These are phyloP conservation scores for Camelus dromedarius DNA, from an alignment of 2,113 vertebrate genomes.

Conservation along the genomic window DNA sequence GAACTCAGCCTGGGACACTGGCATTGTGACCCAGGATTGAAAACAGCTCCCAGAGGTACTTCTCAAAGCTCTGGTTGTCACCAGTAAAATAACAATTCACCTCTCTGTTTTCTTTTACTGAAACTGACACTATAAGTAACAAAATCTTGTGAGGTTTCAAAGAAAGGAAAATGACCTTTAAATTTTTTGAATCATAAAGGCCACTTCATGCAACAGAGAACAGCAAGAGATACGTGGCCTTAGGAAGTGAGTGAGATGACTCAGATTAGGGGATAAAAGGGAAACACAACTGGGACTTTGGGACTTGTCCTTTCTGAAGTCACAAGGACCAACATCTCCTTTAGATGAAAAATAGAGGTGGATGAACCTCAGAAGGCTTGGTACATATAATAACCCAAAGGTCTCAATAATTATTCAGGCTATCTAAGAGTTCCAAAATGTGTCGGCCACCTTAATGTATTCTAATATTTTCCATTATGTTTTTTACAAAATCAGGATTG, in stretches of 20 bases:
- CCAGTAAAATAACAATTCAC: slow-evolving; percentile 75
- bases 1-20: slow-evolving; percentile 64
- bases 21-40: slow-evolving; percentile 61
- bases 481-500: slow-evolving; percentile 24
- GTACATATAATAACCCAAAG: slow-evolving; percentile 62
- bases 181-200: slow-evolving; percentile 83
- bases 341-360: slow-evolving; percentile 54
- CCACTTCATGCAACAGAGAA: slow-evolving; percentile 72
- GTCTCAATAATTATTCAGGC: slow-evolving; percentile 66
- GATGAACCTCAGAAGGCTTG: slow-evolving; percentile 55
- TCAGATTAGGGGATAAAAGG: slow-evolving; percentile 74
- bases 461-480: neutral
- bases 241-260: slow-evolving; percentile 76
- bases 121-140: slow-evolving; percentile 81
- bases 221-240: slow-evolving; percentile 72
- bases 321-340: slow-evolving; percentile 49
- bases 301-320: slow-evolving; percentile 63
- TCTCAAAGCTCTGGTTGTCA: slow-evolving; percentile 73
- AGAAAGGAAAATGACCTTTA: slow-evolving; percentile 86
- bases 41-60: slow-evolving; percentile 60
- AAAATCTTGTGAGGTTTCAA: slow-evolving; percentile 83
- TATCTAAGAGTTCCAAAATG: slow-evolving; percentile 41
- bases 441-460: neutral
- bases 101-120: slow-evolving; percentile 82
- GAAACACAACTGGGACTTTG: slow-evolving; percentile 51